Conservation (phyloP, 2,113 vertebrate genomes). For the Stigmatopora nigra region DNA sequence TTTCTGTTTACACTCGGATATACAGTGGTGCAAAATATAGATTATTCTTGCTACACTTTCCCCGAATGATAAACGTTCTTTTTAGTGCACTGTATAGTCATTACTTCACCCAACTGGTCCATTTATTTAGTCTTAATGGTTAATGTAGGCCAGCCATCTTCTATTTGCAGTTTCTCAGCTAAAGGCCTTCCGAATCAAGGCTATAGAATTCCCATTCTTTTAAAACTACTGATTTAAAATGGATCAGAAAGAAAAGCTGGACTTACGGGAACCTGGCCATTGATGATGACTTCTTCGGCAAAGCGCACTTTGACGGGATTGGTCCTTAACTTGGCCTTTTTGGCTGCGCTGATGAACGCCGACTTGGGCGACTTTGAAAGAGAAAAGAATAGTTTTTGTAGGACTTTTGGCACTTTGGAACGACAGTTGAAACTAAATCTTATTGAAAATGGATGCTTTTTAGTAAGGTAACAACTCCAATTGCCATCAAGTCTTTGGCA, state of each 20-base stretch:
- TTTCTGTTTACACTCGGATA: neutral
- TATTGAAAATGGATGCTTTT: neutral
- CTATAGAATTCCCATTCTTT: neutral
- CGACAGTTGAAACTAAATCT: neutral
- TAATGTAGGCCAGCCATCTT: neutral
- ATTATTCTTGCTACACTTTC: no score
- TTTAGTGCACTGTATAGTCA: neutral
- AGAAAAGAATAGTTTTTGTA: slow-evolving; percentile 28
- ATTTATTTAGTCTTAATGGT: neutral
- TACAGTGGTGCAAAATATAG: no score
- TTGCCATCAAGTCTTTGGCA: slow-evolving; percentile 17
- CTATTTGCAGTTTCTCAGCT: neutral
- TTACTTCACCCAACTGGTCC: neutral
- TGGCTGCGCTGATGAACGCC: slow-evolving; percentile 98
- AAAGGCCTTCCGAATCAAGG: neutral
- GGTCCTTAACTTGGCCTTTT: slow-evolving; percentile 98
- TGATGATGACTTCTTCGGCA: slow-evolving; percentile 97
- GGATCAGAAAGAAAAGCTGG: no score
- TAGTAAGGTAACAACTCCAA: neutral
- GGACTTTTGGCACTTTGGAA: slow-evolving; percentile 9
- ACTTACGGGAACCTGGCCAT: slow-evolving; percentile 96
- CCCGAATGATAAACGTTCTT: neutral
- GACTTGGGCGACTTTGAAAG: slow-evolving; percentile 90
- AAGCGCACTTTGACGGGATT: slow-evolving; percentile 98
- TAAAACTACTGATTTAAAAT: no score